Evolutionary conservation across 2,888 invertebrate species (phyloP).

Genomic region (Archaeoteleia sp.): DNA sequence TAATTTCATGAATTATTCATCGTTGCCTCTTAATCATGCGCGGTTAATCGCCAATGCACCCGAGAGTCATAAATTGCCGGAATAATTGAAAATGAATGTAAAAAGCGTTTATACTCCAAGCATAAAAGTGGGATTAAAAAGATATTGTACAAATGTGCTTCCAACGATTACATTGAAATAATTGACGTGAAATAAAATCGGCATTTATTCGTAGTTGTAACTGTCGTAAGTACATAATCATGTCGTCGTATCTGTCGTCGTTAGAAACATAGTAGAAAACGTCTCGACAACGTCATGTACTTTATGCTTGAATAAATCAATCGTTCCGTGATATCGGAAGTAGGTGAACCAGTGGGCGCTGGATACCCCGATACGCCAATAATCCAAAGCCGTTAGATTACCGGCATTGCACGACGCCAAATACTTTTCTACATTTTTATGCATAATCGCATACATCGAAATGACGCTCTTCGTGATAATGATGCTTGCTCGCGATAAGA

Average conservation of each 20-base stretch:
- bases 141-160: not conserved
- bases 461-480: conserved; percentile 25
- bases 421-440: conserved; percentile 13
- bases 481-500: conserved; percentile 30
- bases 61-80: too few relatives aligned
- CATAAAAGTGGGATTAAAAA: too few relatives aligned
- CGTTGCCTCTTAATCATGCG: too few relatives aligned
- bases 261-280: conserved; percentile 14
- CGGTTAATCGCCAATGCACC: too few relatives aligned
- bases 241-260: conserved; percentile 26
- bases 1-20: too few relatives aligned
- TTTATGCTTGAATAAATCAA: conserved; percentile 31
- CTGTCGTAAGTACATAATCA: conserved; percentile 29
- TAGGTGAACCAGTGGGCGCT: conserved; percentile 39
- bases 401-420: conserved; percentile 19
- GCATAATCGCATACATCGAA: not conserved
- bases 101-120: too few relatives aligned
- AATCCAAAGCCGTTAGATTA: conserved; percentile 58
- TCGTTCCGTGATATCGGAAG: conserved; percentile 23
- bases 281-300: conserved; percentile 28
- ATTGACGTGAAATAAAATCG: conserved; percentile 1
- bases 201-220: conserved; percentile 7
- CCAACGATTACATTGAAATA: not conserved
- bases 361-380: conserved; percentile 52
- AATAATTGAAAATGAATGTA: too few relatives aligned